phyloP scores from a whole-genome alignment of 1,140 invertebrate genomes.

The Scaptomyza graminum region DNA sequence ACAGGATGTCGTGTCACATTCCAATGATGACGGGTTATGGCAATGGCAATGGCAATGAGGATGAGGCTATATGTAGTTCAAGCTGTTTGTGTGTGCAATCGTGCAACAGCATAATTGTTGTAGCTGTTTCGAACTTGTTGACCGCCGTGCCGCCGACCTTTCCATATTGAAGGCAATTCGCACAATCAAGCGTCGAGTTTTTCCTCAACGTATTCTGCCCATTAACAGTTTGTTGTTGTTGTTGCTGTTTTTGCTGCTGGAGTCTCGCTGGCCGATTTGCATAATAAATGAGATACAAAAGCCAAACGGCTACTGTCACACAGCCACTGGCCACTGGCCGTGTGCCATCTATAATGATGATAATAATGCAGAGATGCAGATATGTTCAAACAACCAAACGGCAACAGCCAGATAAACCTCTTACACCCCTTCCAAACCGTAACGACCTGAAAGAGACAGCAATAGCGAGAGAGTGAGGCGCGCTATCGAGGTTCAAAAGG shows the following conservation, averaged over 20 bases:
- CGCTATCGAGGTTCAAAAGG: slow-evolving; percentile 8
- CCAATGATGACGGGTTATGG: slow-evolving; percentile 1
- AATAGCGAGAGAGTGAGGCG: background rate
- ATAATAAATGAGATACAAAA: slow-evolving; percentile 81
- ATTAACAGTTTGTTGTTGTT: no score
- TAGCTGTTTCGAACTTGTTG: slow-evolving; percentile 62
- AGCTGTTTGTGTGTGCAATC: slow-evolving; percentile 13
- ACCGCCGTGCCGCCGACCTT: slow-evolving; percentile 31
- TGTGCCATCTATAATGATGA: slow-evolving; percentile 77
- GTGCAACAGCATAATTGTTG: slow-evolving; percentile 65
- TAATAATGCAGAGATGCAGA: slow-evolving; percentile 71
- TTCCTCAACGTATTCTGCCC: background rate
- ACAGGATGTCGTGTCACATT: slow-evolving; percentile 14
- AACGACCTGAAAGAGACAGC: no score
- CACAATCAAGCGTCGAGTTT: slow-evolving; percentile 13
- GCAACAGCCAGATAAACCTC: slow-evolving; percentile 20
- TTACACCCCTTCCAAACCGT: no score
- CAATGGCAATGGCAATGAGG: background rate
- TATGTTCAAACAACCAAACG: slow-evolving; percentile 25
- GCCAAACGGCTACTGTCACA: slow-evolving; percentile 75
- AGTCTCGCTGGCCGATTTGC: slow-evolving; percentile 59
- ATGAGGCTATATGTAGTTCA: slow-evolving; percentile 5
- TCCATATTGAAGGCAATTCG: slow-evolving; percentile 28
- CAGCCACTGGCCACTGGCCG: slow-evolving; percentile 60
- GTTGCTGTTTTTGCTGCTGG: background rate